Evolutionary conservation across 2,888 invertebrate genomes (phyloP).

Genomic region (Malacosoma neustria): DNA sequence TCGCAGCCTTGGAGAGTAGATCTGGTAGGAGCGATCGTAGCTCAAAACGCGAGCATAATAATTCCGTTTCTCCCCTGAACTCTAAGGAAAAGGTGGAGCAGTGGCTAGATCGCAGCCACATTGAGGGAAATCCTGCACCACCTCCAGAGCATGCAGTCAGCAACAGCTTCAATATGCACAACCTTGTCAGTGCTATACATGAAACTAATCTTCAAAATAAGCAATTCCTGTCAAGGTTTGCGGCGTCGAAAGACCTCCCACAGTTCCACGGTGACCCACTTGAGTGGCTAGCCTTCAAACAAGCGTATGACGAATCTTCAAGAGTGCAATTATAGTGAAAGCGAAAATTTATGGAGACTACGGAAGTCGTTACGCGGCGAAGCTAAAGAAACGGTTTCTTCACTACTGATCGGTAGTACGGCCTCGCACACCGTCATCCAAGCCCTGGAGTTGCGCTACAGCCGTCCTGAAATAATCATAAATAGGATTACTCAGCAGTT

Average conservation of each 20-base stretch:
- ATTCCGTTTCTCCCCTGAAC: too few relatives aligned
- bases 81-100: too few relatives aligned
- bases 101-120: neutral
- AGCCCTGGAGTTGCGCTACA: neutral
- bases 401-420: neutral
- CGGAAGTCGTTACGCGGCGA: slow-evolving; percentile 4
- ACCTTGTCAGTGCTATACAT: neutral
- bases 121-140: neutral
- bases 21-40: neutral
- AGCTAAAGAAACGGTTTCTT: slow-evolving; percentile 1
- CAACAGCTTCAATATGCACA: neutral
- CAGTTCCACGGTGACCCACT: slow-evolving; percentile 3
- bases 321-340: slow-evolving; percentile 4
- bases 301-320: slow-evolving; percentile 4
- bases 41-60: neutral
- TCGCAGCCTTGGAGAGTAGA: neutral
- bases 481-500: neutral
- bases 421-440: neutral
- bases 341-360: slow-evolving; percentile 6
- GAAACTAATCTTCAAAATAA: neutral
- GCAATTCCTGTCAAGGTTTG: slow-evolving; percentile 1
- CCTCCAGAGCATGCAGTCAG: neutral
- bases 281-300: slow-evolving; percentile 7
- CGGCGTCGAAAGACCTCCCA: slow-evolving; percentile 4
- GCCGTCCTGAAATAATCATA: neutral